Evolutionary conservation across 2,113 vertebrate species (phyloP).

Genomic region (Etheostoma spectabile): DNA sequence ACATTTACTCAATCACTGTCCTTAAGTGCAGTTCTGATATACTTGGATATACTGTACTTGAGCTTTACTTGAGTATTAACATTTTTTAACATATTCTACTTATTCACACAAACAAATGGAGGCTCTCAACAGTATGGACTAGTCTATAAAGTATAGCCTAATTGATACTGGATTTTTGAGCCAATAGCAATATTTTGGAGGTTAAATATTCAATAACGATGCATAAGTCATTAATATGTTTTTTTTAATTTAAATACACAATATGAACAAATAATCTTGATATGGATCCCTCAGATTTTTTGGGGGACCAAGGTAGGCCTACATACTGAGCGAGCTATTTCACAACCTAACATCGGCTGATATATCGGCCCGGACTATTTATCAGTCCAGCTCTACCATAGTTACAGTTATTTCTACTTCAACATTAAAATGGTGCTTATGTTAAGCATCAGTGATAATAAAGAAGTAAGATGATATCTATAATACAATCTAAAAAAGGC

Average conservation of each 20-base stretch:
- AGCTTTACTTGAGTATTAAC: neutral
- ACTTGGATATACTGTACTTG: neutral
- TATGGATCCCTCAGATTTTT: neutral
- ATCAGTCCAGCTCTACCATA: neutral
- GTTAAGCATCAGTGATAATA: neutral
- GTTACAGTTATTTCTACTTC: neutral
- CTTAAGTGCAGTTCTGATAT: neutral
- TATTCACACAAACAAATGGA: neutral
- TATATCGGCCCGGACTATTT: no score
- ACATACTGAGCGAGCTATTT: no score
- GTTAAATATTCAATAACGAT: neutral
- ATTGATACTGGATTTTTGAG: neutral
- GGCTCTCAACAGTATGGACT: neutral
- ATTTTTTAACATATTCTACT: neutral
- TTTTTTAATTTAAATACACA: neutral
- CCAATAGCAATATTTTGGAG: neutral
- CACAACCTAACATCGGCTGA: neutral
- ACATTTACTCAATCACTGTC: neutral
- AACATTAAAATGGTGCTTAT: neutral
- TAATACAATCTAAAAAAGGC: neutral
- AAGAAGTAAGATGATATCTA: neutral
- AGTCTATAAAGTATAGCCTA: neutral
- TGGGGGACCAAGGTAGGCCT: no score
- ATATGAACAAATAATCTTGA: neutral
- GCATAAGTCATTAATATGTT: neutral